These are phyloP conservation scores for Ascaphus truei DNA, from an alignment of 2,113 vertebrate genomes.

Conservation along the genomic window DNA sequence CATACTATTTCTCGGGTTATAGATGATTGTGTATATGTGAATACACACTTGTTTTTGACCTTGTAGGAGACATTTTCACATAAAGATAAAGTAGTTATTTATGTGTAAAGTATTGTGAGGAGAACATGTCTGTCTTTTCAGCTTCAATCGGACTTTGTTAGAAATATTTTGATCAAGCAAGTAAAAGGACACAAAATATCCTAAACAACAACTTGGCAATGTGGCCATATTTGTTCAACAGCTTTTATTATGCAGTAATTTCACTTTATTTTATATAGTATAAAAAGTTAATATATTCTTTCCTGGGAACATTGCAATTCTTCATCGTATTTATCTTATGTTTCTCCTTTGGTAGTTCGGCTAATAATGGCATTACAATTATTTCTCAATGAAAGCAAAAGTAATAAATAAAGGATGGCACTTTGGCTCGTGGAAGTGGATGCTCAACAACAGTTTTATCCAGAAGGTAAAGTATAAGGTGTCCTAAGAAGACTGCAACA, in stretches of 20 bases:
- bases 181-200: neutral
- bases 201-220: neutral
- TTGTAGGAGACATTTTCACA: slow-evolving; percentile 56
- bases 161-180: neutral
- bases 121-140: slow-evolving; percentile 40
- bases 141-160: slow-evolving; percentile 32
- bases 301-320: neutral
- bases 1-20: slow-evolving; percentile 16
- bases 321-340: neutral
- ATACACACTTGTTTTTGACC: slow-evolving; percentile 46
- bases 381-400: neutral
- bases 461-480: neutral
- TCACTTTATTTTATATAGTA: neutral
- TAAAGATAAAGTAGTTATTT: slow-evolving; percentile 54
- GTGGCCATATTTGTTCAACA: neutral
- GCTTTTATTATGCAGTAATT: neutral
- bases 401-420: too few relatives aligned
- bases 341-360: neutral
- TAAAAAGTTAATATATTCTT: too few relatives aligned
- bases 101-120: slow-evolving; percentile 50
- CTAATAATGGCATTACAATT: neutral
- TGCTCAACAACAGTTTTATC: too few relatives aligned
- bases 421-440: too few relatives aligned
- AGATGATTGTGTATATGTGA: neutral
- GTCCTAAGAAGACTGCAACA: neutral